Conservation (phyloP, 2,888 invertebrate species). For the Eilema caniola region DNA sequence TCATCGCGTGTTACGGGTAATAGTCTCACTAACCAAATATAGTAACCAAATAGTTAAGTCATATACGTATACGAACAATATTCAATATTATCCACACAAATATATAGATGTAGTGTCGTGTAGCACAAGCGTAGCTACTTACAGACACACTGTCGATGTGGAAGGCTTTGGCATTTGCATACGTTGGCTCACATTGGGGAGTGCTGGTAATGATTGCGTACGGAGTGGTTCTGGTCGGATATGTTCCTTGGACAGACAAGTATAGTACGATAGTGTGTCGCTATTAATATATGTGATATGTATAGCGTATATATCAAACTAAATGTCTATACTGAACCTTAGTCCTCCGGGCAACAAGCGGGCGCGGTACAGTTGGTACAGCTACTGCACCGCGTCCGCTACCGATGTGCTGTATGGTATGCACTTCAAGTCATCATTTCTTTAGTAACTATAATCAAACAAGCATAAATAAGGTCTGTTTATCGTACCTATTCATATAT, state of each 20-base stretch:
- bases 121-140: constrained; percentile 12
- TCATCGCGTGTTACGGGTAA: constrained; percentile 25
- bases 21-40: constrained; percentile 44
- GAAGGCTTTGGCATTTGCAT: constrained; percentile 17
- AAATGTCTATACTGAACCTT: not conserved
- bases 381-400: not conserved
- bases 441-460: not conserved
- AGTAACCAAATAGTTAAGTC: constrained; percentile 43
- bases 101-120: constrained; percentile 23
- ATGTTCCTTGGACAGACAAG: not conserved
- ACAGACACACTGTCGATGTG: constrained; percentile 15
- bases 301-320: not conserved
- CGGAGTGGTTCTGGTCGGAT: constrained; percentile 6
- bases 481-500: not conserved
- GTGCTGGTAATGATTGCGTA: constrained; percentile 26
- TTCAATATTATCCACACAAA: constrained; percentile 13
- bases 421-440: not conserved
- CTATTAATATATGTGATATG: constrained; percentile 3
- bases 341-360: not conserved
- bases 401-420: not conserved
- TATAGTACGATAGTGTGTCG: constrained; percentile 19
- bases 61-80: constrained; percentile 47
- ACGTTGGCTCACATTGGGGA: constrained; percentile 20
- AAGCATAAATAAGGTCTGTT: not conserved
- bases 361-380: not conserved